Base-by-base conservation (phyloP, 2,888 invertebrate species). In the Melanchra persicariae region DNA sequence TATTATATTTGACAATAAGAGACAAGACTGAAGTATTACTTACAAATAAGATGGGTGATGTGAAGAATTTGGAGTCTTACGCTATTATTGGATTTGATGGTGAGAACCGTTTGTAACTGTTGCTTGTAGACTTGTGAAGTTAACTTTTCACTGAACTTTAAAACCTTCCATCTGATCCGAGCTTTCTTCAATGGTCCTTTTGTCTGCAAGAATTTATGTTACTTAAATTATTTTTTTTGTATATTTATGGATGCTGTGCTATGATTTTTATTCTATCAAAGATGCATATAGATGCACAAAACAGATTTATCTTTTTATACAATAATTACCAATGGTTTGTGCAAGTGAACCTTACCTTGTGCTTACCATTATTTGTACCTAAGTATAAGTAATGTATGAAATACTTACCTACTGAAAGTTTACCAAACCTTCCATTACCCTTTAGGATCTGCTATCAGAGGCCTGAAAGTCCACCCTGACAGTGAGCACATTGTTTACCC, bases 71-170 rank as follows among this genome's bases (percentile, higher is more conserved):
- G 69, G 96, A 97, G 86, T 92, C 98, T 7, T 96, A 96, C 67
- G 97, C 97, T 57, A 97, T 98, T 74, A 97, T 98, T 84, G 98
- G 98, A 62, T 98, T 98, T 93, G 98, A 98, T 93, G 98, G 98
- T 97, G 91, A 92, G 92, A 87, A 61, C 30, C 34, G 58, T 55
- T 69, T 47, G 8, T 19, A 8, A 17, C 37, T 45, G 6, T 12
- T 58, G 12, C 26, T 51, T 55, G 10, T 30, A 19, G 8, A 47
- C 8, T 45, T 60, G 30, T 34, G 19, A 47, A 15, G 24, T 40
- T 12, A 61, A 76, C 51, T 62, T 55, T 61, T 58, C 8, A 40
- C 19, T 17, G 1, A 49, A 65, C 34, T 74, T 74, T 49, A 19
- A 26, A 54, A 45, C 10, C 17, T 22, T 22, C 24, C 9, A 10